Conservation (phyloP, 2,888 invertebrate genomes). For the Theristus sp. region DNA sequence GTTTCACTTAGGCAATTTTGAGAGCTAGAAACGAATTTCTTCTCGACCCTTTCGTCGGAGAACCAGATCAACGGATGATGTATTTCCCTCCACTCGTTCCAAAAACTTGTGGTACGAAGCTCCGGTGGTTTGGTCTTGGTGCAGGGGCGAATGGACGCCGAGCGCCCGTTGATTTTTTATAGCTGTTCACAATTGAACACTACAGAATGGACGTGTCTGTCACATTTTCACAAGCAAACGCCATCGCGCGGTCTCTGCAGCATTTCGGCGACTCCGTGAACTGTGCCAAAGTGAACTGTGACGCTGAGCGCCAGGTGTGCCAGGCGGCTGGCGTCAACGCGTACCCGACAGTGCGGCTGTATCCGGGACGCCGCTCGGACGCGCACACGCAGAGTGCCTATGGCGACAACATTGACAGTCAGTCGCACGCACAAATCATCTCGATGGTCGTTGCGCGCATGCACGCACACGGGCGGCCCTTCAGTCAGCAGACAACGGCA, state of each 20-base stretch:
- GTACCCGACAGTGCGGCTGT: slow-evolving; percentile 44
- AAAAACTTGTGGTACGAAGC: too few species aligned
- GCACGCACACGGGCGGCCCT: not conserved
- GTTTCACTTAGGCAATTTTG: too few species aligned
- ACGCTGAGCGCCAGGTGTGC: slow-evolving; percentile 39
- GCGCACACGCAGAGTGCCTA: slow-evolving; percentile 12
- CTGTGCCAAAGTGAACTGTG: slow-evolving; percentile 48
- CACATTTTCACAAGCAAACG: too few species aligned
- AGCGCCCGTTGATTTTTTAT: too few species aligned
- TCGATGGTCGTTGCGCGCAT: not conserved
- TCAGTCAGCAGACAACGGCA: not conserved
- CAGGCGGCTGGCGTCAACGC: slow-evolving; percentile 38
- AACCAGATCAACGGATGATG: too few species aligned
- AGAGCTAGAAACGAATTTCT: too few species aligned
- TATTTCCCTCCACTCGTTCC: too few species aligned
- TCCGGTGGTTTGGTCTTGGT: too few species aligned
- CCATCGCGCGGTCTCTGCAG: not conserved
- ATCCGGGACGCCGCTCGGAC: slow-evolving; percentile 18
- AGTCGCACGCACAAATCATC: slow-evolving; percentile 1
- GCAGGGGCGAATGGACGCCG: too few species aligned
- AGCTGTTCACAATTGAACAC: too few species aligned
- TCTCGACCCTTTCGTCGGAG: too few species aligned
- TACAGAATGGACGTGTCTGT: too few species aligned
- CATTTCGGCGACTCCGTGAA: not conserved
- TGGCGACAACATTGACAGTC: slow-evolving; percentile 14